Conservation (phyloP, 2,113 vertebrate genomes). For the Aramus guarauna region DNA sequence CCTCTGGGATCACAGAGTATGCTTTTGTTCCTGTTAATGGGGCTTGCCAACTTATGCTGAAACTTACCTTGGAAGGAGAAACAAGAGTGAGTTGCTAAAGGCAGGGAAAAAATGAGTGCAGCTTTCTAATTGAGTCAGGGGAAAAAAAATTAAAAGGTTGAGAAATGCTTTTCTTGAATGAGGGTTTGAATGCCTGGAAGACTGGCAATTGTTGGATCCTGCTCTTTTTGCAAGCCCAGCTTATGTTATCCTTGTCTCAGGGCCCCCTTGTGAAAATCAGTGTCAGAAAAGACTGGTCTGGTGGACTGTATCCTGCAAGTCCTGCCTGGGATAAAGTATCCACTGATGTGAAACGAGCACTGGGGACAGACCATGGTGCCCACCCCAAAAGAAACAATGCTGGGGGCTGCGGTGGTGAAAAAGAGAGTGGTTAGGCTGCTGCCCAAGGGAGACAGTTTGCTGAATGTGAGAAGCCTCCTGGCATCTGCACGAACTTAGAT, state of each 20-base stretch:
- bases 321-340: neutral
- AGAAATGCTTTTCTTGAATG: neutral
- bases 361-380: neutral
- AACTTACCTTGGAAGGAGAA: constrained; percentile 30
- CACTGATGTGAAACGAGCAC: neutral
- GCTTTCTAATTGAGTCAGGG: neutral
- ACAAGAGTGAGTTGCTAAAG: neutral
- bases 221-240: neutral
- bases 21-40: neutral
- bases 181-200: neutral
- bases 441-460: neutral
- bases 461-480: neutral
- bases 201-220: neutral
- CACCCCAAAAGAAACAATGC: neutral
- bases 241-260: neutral
- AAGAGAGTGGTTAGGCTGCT: neutral
- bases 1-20: neutral
- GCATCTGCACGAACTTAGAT: neutral
- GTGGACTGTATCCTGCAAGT: neutral
- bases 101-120: neutral
- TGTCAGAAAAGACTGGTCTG: neutral
- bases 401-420: neutral
- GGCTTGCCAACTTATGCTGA: neutral
- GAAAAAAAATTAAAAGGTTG: neutral
- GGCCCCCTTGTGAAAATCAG: neutral